These are phyloP conservation scores for Silurus glanis DNA, from an alignment of 2,113 vertebrate species.

Conservation along the genomic window DNA sequence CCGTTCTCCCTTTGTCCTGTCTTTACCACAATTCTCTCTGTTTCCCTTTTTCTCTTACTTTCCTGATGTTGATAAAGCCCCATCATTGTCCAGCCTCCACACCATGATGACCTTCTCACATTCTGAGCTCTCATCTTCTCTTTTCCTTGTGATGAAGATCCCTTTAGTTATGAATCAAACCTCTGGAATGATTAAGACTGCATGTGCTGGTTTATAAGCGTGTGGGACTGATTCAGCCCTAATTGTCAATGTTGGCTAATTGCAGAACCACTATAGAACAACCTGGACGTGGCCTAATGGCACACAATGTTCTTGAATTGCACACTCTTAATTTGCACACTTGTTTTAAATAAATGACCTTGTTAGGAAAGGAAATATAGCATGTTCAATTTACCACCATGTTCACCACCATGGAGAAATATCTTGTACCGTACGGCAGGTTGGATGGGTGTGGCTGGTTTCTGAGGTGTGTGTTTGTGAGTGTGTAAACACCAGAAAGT, in stretches of 20 bases:
- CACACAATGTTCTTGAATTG: neutral
- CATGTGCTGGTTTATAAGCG: constrained; percentile 17
- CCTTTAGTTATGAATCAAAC: neutral
- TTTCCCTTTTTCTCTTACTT: constrained; percentile 21
- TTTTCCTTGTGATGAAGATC: neutral
- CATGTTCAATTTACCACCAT: neutral
- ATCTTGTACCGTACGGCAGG: neutral
- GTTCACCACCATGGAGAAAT: neutral
- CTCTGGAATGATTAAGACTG: neutral
- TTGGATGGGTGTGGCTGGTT: neutral
- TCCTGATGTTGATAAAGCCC: constrained; percentile 22
- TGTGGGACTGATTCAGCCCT: constrained; percentile 17
- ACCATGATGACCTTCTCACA: neutral
- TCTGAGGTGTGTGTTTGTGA: neutral
- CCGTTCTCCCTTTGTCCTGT: constrained; percentile 44
- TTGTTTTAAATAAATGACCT: neutral
- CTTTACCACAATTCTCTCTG: constrained; percentile 26
- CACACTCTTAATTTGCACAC: neutral
- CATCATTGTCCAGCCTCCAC: constrained; percentile 30
- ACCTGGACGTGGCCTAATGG: neutral
- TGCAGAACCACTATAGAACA: neutral
- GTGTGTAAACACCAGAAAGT: neutral
- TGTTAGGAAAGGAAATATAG: neutral
- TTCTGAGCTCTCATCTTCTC: neutral
- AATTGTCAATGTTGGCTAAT: constrained; percentile 12